Conservation (phyloP, 2,113 vertebrate species). For the Oenanthe oenanthe region DNA sequence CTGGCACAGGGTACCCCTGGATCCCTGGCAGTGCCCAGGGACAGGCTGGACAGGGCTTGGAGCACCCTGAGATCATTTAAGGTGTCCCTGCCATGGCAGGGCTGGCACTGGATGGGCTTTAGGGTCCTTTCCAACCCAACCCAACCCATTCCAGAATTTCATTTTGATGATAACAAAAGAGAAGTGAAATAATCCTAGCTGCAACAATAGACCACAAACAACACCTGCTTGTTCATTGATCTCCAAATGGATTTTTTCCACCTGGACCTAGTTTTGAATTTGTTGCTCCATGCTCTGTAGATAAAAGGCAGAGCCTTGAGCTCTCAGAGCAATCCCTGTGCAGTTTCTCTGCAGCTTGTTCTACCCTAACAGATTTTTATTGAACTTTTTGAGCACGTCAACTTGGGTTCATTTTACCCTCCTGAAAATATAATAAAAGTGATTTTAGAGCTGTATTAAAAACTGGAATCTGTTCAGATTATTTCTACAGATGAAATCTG, state of each 20-base stretch:
- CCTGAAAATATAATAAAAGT: neutral
- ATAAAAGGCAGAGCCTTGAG: neutral
- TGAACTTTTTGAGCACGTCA: neutral
- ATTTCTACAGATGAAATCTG: neutral
- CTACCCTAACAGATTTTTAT: neutral
- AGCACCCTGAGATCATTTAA: neutral
- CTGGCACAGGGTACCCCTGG: neutral
- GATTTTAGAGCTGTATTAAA: neutral
- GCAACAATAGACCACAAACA: neutral
- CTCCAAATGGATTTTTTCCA: neutral
- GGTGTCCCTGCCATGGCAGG: neutral
- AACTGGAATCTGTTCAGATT: neutral
- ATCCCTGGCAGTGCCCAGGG: neutral
- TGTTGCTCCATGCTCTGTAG: neutral
- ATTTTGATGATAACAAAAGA: neutral
- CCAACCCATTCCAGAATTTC: neutral
- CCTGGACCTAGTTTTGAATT: neutral
- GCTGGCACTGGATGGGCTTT: fast-evolving
- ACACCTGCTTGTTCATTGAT: neutral
- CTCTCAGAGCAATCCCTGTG: neutral
- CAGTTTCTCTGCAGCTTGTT: neutral
- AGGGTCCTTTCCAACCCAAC: neutral
- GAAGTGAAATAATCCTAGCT: neutral
- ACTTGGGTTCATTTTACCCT: neutral
- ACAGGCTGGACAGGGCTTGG: fast-evolving